These are phyloP conservation scores for Scatophagus argus DNA, from an alignment of 2,113 vertebrate species.

Conservation along the genomic window DNA sequence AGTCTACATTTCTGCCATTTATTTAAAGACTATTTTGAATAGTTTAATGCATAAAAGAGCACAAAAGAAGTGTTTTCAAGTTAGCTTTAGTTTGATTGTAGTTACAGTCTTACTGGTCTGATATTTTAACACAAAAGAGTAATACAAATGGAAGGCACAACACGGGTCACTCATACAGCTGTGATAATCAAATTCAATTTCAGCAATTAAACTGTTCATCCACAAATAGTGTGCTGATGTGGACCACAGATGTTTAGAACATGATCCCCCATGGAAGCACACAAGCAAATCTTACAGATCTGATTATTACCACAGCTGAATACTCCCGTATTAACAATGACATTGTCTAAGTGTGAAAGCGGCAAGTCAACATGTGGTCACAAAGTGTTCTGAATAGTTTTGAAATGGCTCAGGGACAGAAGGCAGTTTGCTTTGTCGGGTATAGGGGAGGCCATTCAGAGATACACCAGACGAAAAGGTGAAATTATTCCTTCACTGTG, in stretches of 20 bases:
- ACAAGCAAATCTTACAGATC: background rate
- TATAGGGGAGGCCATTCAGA: background rate
- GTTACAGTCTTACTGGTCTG: background rate
- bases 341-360: background rate
- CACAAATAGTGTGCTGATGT: background rate
- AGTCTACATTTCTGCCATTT: background rate
- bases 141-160: background rate
- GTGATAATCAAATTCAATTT: background rate
- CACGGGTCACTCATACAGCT: background rate
- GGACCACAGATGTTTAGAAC: background rate
- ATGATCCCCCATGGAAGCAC: background rate
- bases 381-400: background rate
- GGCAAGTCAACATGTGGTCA: background rate
- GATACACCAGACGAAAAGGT: background rate
- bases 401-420: too few relatives aligned
- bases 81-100: background rate
- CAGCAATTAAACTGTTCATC: background rate
- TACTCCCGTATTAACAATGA: too few relatives aligned
- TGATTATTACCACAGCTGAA: background rate
- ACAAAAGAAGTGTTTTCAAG: background rate
- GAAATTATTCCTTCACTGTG: background rate
- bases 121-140: background rate
- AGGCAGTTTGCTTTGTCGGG: too few relatives aligned
- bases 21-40: background rate
- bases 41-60: background rate